Base-by-base conservation (phyloP, 2,113 vertebrate species). In the Lasiurus cinereus region DNA sequence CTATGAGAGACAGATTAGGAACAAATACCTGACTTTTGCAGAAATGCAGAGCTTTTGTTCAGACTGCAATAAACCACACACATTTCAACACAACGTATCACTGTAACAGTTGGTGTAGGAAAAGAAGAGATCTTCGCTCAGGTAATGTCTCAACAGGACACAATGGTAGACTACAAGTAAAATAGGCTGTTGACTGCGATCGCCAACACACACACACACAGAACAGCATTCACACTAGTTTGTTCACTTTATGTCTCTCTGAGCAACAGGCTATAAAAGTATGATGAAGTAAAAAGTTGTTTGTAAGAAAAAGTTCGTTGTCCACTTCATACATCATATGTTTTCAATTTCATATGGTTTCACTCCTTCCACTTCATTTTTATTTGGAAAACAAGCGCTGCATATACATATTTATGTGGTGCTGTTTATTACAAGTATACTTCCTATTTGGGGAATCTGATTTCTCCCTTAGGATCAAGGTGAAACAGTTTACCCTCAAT, bases 181-280 rank as follows among this genome's bases (percentile, higher is more conserved):
- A 46, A 59, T 0, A 64, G 96, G 97, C 96, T 91, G 97, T 94
- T 77, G 96, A 84, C 97, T 91, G 95, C 52, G 96, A 77, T 92
- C 89, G 97, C 97, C 97, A 86, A 98, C 98, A 98, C 97, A 97
- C 84, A 97, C 84, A 98, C 97, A 97, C 97, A 98, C 97, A 82
- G 27, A 94, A 97, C 96, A 95, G 97, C 98, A 98, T 90, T 97
- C 98, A 98, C 96, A 97, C 97, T 91, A 88, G 69, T 67, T 84
- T 66, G 93, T 93, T 95, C 96, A 96, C 94, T 97, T 93, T 93
- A 93, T 16, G 92, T 96, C 85, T 97, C 97, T 98, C 93, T 83
- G 98, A 98, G 97, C 97, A 96, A 98, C 97, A 98, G 97, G 98
- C 97, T 98, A 97, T 93, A 95, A 97, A 98, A 90, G 96, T 96